Conservation (phyloP, 2,888 invertebrate species). For the Drosophila robusta region DNA sequence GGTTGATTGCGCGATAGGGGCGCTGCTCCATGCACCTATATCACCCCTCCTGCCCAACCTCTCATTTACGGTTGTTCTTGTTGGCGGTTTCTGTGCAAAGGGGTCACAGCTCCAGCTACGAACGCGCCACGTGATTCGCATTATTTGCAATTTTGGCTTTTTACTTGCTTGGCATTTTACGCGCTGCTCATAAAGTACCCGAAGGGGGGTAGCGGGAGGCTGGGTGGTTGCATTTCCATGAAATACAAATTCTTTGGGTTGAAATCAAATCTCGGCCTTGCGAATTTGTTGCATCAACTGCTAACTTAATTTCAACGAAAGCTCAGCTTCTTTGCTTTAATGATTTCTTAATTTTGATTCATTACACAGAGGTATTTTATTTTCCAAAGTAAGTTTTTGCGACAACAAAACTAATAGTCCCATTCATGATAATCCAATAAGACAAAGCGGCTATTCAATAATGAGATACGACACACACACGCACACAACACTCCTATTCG, state of each 20-base stretch:
- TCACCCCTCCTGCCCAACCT: neutral
- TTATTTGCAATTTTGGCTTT: slow-evolving; percentile 73
- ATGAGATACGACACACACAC: slow-evolving; percentile 58
- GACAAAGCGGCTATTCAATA: slow-evolving; percentile 33
- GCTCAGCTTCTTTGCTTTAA: neutral
- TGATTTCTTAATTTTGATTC: slow-evolving; percentile 1
- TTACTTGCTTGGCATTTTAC: slow-evolving; percentile 54
- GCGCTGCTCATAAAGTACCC: slow-evolving; percentile 51
- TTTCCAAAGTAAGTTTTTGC: neutral
- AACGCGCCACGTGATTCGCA: slow-evolving; percentile 75
- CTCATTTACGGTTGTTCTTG: slow-evolving; percentile 30
- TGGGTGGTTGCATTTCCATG: neutral
- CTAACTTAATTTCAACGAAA: too few relatives aligned
- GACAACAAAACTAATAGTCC: slow-evolving; percentile 9
- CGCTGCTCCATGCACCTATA: slow-evolving; percentile 26
- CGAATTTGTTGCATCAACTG: neutral
- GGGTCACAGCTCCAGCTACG: slow-evolving; percentile 44
- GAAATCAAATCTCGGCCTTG: slow-evolving; percentile 4
- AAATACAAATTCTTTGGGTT: neutral
- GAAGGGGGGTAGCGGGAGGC: neutral
- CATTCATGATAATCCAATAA: slow-evolving; percentile 30
- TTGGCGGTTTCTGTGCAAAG: slow-evolving; percentile 23
- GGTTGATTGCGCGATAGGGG: slow-evolving; percentile 66
- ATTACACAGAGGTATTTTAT: neutral
- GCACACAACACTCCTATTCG: neutral